These are phyloP conservation scores for Archips crataeganus DNA, from an alignment of 2,888 invertebrate genomes.

Conservation along the genomic window DNA sequence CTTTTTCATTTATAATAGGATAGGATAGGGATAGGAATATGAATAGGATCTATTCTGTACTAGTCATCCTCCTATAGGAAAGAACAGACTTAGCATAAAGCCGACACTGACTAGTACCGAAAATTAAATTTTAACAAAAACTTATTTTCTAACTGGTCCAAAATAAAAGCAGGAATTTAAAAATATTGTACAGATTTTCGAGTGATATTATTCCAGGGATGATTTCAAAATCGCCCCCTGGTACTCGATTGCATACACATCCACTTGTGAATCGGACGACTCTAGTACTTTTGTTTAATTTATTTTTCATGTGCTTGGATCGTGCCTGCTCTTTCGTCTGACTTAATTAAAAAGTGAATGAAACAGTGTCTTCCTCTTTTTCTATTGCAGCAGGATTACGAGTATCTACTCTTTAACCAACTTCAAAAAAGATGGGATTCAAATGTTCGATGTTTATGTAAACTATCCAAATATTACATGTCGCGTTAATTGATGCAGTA, in stretches of 20 bases:
- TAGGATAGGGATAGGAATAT: no score
- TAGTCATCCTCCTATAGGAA: no score
- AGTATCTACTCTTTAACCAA: no score
- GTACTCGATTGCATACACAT: constrained; percentile 23
- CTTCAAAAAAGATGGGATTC: no score
- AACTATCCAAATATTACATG: no score
- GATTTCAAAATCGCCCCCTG: not conserved
- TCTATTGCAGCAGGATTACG: not conserved
- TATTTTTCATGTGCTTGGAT: not conserved
- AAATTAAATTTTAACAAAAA: no score
- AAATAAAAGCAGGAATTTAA: not conserved
- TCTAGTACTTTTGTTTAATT: constrained; percentile 8
- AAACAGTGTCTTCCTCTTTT: not conserved
- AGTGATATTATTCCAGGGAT: not conserved
- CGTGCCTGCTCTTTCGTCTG: not conserved
- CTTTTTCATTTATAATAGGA: no score
- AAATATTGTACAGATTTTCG: not conserved
- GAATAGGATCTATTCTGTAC: no score
- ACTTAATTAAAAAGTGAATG: not conserved
- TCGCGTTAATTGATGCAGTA: no score
- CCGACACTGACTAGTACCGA: no score
- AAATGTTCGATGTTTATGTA: not conserved
- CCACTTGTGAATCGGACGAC: constrained; percentile 22
- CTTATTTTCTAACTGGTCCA: not conserved
- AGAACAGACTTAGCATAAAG: no score